Conservation (phyloP, 23 tunicate species). For the Aplidium turbinatum region DNA sequence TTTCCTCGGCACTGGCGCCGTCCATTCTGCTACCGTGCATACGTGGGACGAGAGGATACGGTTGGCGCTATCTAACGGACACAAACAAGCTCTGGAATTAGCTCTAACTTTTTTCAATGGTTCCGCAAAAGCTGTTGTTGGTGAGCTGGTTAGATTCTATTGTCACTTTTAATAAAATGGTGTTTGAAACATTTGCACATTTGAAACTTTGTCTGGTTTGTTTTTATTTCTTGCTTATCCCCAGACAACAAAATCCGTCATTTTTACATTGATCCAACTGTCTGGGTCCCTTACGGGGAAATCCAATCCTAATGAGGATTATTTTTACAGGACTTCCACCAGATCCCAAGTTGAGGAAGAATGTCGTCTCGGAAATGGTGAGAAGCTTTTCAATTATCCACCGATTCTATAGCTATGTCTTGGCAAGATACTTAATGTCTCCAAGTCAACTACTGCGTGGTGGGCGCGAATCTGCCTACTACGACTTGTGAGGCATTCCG, state of each 20-base stretch:
- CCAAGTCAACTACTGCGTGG: no score
- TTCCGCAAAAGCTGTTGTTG: constrained; percentile 78
- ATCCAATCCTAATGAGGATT: neutral
- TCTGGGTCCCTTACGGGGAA: no score
- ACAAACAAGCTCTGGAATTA: constrained; percentile 73
- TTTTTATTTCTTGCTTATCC: no score
- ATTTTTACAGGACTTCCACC: constrained; percentile 55
- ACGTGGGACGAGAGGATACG: constrained; percentile 68
- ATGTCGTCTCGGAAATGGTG: constrained; percentile 66
- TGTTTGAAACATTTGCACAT: neutral
- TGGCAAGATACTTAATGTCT: no score
- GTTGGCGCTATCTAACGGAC: constrained; percentile 57
- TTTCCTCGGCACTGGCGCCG: constrained; percentile 60
- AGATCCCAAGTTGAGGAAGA: constrained; percentile 34
- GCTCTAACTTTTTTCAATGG: constrained; percentile 85
- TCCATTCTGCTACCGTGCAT: constrained; percentile 31
- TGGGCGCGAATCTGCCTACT: no score
- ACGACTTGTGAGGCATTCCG: no score
- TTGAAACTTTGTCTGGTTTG: no score
- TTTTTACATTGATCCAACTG: neutral
- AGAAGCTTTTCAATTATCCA: neutral
- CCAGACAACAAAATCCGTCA: neutral
- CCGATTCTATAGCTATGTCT: no score
- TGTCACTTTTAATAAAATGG: no score
- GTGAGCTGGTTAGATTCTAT: no score